Evolutionary conservation across 2,888 invertebrate species (phyloP).

Genomic region (Smittia aterrima): DNA sequence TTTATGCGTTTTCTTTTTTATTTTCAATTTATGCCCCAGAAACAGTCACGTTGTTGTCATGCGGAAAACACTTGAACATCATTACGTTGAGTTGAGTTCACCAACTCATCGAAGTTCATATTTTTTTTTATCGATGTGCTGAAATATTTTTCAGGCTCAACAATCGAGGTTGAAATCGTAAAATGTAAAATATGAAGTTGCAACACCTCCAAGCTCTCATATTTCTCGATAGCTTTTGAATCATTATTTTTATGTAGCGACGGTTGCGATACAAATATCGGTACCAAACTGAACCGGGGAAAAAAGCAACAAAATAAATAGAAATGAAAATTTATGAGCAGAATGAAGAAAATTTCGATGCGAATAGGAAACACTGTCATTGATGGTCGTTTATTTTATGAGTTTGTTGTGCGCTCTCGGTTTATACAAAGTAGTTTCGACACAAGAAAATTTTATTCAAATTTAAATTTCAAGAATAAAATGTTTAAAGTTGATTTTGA

Average conservation of each 20-base stretch:
- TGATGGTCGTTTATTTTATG: slow-evolving; percentile 37
- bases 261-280: slow-evolving; percentile 24
- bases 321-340: slow-evolving; percentile 36
- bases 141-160: no score
- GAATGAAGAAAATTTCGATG: background rate
- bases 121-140: no score
- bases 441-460: no score
- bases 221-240: slow-evolving; percentile 1
- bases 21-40: no score
- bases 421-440: background rate
- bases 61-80: no score
- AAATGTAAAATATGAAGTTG: background rate
- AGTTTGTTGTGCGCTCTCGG: slow-evolving; percentile 31
- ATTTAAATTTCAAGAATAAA: no score
- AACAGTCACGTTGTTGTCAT: no score
- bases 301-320: slow-evolving; percentile 21
- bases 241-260: slow-evolving; percentile 22
- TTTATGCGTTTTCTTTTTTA: no score
- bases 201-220: slow-evolving; percentile 19
- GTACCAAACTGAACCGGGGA: background rate
- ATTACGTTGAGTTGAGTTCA: no score
- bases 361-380: slow-evolving; percentile 31
- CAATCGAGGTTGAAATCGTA: background rate
- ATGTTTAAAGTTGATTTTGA: no score
- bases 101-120: no score